Percentiles rank a stretch among this genome's conserved stretches.
These are phyloP conservation scores for Nasua narica DNA, from an alignment of 2,797 vertebrate genomes.

Conservation along the genomic window DNA sequence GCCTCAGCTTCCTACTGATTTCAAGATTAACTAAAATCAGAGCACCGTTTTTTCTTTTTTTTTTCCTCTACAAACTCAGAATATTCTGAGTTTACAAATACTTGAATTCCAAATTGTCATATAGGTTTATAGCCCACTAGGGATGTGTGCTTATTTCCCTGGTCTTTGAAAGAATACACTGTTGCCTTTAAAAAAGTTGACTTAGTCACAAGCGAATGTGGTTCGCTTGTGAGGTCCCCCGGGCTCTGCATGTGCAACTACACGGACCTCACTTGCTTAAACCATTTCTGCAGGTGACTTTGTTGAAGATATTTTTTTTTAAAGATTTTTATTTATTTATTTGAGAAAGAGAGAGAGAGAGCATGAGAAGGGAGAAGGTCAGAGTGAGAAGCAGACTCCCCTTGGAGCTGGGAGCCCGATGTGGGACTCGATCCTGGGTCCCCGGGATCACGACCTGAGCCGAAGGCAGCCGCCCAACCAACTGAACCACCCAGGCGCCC, in stretches of 20 bases:
- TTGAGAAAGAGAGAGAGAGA: too few relatives aligned
- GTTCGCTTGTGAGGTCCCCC: not conserved
- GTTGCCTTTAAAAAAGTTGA: not conserved
- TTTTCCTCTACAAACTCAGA: not conserved
- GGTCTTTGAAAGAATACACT: not conserved
- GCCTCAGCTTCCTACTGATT: not conserved
- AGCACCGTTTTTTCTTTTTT: not conserved
- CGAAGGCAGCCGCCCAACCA: too few relatives aligned
- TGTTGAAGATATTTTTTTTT: not conserved
- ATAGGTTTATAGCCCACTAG: not conserved
- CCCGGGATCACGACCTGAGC: too few relatives aligned
- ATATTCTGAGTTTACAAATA: not conserved
- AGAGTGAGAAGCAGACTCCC: too few relatives aligned
- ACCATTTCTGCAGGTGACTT: not conserved
- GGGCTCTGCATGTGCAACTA: not conserved
- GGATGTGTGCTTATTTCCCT: not conserved
- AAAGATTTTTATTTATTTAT: too few relatives aligned
- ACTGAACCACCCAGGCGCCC: too few relatives aligned
- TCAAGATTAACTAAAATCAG: not conserved
- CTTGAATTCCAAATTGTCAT: not conserved
- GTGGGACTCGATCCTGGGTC: too few relatives aligned
- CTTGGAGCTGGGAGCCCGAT: too few relatives aligned
- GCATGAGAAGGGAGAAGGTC: too few relatives aligned
- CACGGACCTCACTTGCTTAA: not conserved
- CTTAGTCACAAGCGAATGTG: not conserved